phyloP scores from a whole-genome alignment of 2,113 vertebrate genomes.

The Stigmatopora argus region DNA sequence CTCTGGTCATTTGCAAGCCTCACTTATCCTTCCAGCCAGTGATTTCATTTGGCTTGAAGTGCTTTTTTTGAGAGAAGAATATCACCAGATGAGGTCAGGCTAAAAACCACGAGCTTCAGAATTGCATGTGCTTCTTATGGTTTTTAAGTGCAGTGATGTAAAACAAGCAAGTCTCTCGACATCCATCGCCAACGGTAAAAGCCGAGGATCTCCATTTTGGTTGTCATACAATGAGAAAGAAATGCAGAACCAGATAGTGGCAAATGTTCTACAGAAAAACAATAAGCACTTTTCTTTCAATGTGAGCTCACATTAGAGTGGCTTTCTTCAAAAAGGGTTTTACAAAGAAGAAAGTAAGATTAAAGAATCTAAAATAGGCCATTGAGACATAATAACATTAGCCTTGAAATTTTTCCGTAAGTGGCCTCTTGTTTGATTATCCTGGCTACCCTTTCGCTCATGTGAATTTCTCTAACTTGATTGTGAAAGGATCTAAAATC shows the following conservation, averaged over 20 bases:
- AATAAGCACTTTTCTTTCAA: conserved; percentile 50
- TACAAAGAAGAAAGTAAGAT: conserved; percentile 39
- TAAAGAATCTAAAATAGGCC: conserved; percentile 38
- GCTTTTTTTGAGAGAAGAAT: conserved; percentile 37
- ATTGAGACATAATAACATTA: conserved; percentile 35
- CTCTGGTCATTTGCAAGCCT: conserved; percentile 51
- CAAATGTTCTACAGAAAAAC: conserved; percentile 34
- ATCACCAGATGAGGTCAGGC: conserved; percentile 53
- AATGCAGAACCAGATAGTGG: neutral
- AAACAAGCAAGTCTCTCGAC: conserved; percentile 28
- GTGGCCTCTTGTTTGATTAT: conserved; percentile 52
- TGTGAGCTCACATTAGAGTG: conserved; percentile 16
- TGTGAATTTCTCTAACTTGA: neutral
- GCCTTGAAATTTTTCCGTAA: conserved; percentile 43
- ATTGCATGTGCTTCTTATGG: conserved; percentile 33
- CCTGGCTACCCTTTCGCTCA: conserved; percentile 31
- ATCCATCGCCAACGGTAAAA: conserved; percentile 32
- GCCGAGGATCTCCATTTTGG: conserved; percentile 18
- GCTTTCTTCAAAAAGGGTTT: conserved; percentile 49
- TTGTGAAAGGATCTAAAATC: neutral
- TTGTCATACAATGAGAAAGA: conserved; percentile 18
- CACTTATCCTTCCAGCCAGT: conserved; percentile 46
- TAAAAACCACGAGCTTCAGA: conserved; percentile 42
- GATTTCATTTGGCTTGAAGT: conserved; percentile 53
- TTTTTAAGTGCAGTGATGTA: conserved; percentile 42